Base-by-base conservation (phyloP, 1,140 invertebrate species). In the Drosophila yakuba region DNA sequence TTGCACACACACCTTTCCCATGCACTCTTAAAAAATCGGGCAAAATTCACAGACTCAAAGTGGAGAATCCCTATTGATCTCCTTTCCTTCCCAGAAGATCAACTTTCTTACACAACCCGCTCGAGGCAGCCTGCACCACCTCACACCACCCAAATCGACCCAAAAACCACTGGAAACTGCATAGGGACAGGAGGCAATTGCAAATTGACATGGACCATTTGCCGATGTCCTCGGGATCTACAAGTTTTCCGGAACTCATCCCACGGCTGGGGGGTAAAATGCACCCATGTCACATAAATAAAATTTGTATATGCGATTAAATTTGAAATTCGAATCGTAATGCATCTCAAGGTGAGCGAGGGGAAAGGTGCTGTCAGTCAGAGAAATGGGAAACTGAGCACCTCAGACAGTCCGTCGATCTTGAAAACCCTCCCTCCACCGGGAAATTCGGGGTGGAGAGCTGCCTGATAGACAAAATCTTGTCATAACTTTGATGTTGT, bases 401-500 rank as follows among this genome's bases (percentile, higher is more conserved):
- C 45, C 60, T 44, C 69, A 45, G 78, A 55, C 54, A 54, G 71
- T 71, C 59, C 41, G 66, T 63, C 68, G 73, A 58, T 76, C 48
- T 62, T 50, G 48, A 15, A 77, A 77, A 80, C 59, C 75, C 75
- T 71, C 75, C 76, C 36, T 58, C 52, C 39, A 50, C 51, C 58
- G 7, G 51, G 56, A 54, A 60, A 35, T 28, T 15, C 8, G 55
- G 43, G 63, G 43, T 54, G 64, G 71, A 51, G 78, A 38, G 73
- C 60, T 14, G 76, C 50, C 15, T 90, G 86, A 86, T 90, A 90
- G 86, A 90, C 86, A 90, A 90, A 90, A 90, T 90, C 88, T 83
- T 90, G 88, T 90, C 88, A 90, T 90, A 90, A 90, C 88, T 90
- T 90, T 90, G 88, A 90, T 90, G 86, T 88, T 89, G 63, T 89